phyloP scores from a whole-genome alignment of 2,113 vertebrate genomes.

The Ciconia stormi region DNA sequence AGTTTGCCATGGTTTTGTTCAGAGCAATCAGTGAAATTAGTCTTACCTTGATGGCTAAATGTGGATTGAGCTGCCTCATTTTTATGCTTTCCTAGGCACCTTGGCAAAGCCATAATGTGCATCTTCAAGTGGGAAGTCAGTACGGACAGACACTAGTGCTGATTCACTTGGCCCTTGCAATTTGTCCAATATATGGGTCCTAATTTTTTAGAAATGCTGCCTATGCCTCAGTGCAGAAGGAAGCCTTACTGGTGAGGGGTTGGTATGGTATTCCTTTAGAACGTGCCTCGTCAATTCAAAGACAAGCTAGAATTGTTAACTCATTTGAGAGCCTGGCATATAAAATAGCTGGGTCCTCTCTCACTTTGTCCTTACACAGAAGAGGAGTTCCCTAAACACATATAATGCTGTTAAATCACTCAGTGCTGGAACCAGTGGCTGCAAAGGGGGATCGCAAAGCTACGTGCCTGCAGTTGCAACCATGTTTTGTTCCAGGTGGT shows the following conservation, averaged over 20 bases:
- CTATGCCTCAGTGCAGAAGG: neutral
- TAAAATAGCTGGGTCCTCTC: neutral
- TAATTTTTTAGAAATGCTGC: neutral
- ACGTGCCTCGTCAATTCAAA: neutral
- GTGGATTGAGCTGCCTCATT: neutral
- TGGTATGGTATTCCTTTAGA: neutral
- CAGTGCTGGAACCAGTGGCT: neutral
- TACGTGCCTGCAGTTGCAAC: neutral
- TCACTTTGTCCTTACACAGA: neutral
- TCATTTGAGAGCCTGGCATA: neutral
- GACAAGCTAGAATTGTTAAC: neutral
- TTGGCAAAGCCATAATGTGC: neutral
- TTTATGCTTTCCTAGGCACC: neutral
- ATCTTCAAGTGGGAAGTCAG: neutral
- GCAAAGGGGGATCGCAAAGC: neutral
- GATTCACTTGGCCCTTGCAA: neutral
- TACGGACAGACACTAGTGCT: neutral
- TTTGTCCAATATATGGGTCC: neutral
- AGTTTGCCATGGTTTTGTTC: neutral
- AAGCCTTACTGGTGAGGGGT: neutral
- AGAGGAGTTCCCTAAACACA: neutral
- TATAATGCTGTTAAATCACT: neutral
- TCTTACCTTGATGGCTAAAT: neutral
- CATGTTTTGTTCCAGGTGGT: neutral
- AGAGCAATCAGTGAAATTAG: neutral